Percentiles rank a stretch among this genome's conserved stretches.
Evolutionary conservation across 2,113 vertebrate genomes (phyloP).

Genomic region (Cephalopholis sonnerati): DNA sequence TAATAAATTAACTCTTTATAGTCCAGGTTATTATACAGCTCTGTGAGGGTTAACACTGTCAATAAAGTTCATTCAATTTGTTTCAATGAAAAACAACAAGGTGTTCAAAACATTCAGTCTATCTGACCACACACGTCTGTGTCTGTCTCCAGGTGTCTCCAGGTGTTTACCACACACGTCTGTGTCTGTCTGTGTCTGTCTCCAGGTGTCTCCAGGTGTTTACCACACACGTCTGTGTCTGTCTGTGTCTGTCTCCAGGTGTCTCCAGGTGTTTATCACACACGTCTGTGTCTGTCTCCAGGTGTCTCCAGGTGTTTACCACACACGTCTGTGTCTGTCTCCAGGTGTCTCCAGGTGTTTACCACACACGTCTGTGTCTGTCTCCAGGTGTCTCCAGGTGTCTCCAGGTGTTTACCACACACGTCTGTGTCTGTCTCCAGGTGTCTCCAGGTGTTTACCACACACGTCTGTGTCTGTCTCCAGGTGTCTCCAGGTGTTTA

Average conservation of each 20-base stretch:
- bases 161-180: too few species aligned
- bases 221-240: background rate
- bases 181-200: background rate
- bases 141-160: background rate
- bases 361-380: background rate
- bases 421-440: too few species aligned
- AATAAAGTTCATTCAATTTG: background rate
- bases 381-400: background rate
- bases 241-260: background rate
- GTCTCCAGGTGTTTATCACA: background rate
- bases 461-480: too few species aligned
- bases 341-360: background rate
- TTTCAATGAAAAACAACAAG: background rate
- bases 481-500: too few species aligned
- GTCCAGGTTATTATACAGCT: too few species aligned
- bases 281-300: background rate
- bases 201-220: background rate
- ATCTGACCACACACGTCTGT: background rate
- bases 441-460: too few species aligned
- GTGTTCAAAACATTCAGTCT: background rate
- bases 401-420: too few species aligned
- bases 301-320: background rate
- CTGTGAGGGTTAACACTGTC: too few species aligned
- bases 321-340: background rate
- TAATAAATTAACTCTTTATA: too few species aligned